A percentile compares a stretch with the other conserved stretches of the same genome.
Conservation (phyloP, 2,113 vertebrate genomes). For the Nesospiza acunhae region DNA sequence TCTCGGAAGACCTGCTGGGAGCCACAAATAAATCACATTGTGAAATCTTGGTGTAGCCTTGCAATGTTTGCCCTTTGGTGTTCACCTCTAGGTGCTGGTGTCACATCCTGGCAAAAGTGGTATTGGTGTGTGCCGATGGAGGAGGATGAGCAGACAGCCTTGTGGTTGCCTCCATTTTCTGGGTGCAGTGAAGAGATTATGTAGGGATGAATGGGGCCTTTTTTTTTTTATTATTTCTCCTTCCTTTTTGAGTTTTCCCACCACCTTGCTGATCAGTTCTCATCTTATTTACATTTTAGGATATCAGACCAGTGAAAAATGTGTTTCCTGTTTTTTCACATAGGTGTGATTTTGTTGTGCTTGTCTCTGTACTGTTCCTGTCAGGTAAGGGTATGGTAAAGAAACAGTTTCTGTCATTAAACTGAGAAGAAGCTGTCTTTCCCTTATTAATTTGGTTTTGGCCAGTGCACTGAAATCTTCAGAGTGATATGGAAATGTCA, state of each 20-base stretch:
- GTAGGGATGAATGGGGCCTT: neutral
- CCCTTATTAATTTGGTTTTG: neutral
- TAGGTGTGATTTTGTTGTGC: neutral
- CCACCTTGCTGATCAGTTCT: neutral
- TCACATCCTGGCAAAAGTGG: neutral
- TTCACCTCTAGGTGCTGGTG: neutral
- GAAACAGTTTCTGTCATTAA: neutral
- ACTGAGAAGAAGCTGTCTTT: neutral
- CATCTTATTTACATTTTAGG: neutral
- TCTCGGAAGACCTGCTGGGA: neutral
- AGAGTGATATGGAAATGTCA: neutral
- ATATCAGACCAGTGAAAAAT: neutral
- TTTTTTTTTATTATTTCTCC: neutral
- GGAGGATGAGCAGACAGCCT: neutral
- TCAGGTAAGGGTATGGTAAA: neutral
- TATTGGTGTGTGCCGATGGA: rapidly evolving
- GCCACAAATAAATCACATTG: neutral
- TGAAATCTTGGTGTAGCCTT: neutral
- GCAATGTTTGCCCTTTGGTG: neutral
- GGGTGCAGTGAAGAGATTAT: neutral
- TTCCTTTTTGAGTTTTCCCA: neutral
- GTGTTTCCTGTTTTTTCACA: neutral
- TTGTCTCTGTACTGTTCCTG: neutral
- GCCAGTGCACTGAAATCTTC: neutral
- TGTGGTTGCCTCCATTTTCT: neutral